phyloP scores from a whole-genome alignment of 2,797 vertebrate genomes.

The Triplophysa yarkandensis region DNA sequence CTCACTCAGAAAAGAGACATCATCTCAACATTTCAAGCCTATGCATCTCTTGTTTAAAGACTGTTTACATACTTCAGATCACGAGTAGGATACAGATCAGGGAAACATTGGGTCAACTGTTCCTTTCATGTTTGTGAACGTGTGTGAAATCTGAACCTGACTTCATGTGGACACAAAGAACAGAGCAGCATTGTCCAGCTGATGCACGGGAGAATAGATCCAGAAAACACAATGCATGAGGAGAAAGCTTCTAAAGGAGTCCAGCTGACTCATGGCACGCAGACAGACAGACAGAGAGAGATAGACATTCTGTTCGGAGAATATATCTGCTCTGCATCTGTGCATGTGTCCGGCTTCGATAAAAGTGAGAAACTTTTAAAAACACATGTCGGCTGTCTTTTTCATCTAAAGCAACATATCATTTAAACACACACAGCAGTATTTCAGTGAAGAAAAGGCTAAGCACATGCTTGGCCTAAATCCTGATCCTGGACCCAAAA shows the following conservation, averaged over 20 bases:
- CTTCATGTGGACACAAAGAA: slow-evolving; percentile 14
- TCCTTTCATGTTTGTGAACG: neutral
- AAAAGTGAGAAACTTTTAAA: neutral
- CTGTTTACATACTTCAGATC: too few species aligned
- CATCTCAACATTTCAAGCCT: too few species aligned
- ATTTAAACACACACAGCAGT: neutral
- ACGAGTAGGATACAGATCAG: too few species aligned
- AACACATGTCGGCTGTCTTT: neutral
- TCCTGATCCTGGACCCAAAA: too few species aligned
- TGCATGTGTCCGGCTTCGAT: neutral
- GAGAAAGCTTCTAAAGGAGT: neutral
- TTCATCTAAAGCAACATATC: neutral
- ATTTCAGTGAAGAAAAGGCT: neutral
- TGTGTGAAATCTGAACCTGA: slow-evolving; percentile 3
- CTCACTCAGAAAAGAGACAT: too few species aligned
- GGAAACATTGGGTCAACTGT: neutral
- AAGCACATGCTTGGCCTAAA: neutral
- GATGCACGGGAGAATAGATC: slow-evolving; percentile 5
- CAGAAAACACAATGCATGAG: neutral
- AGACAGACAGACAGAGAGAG: neutral
- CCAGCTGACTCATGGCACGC: neutral
- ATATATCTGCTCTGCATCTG: neutral
- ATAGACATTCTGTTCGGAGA: neutral
- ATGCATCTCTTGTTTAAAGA: too few species aligned
- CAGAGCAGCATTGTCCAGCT: slow-evolving; percentile 41